Percentiles rank a stretch among this genome's conserved stretches.
These are phyloP conservation scores for Micrasema longulum DNA, from an alignment of 1,140 invertebrate species.

Conservation along the genomic window DNA sequence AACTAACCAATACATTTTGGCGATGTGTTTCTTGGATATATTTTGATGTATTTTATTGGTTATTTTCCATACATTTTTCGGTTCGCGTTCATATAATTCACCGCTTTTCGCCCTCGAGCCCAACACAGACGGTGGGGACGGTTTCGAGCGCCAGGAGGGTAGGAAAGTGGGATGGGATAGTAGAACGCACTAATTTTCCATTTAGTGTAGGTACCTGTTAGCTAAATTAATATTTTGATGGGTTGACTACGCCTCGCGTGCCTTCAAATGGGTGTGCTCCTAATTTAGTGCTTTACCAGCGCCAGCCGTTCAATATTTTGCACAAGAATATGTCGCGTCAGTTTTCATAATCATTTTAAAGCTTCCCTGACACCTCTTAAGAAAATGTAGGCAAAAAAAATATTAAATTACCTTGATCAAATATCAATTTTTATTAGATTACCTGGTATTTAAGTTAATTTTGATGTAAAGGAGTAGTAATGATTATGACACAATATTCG, in stretches of 20 bases:
- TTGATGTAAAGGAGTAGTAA: too few species aligned
- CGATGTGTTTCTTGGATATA: too few species aligned
- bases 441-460: too few species aligned
- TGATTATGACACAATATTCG: too few species aligned
- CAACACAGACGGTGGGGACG: not conserved
- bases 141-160: not conserved
- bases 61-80: slow-evolving; percentile 16
- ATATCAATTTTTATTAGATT: too few species aligned
- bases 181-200: slow-evolving; percentile 41
- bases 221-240: slow-evolving; percentile 48
- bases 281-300: slow-evolving; percentile 33
- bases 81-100: slow-evolving; percentile 20
- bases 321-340: too few species aligned
- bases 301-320: not conserved
- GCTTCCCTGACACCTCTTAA: too few species aligned
- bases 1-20: too few species aligned
- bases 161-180: slow-evolving; percentile 1
- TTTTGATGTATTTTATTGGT: not conserved
- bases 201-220: slow-evolving; percentile 43
- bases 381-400: too few species aligned
- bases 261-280: slow-evolving; percentile 38
- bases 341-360: too few species aligned
- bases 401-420: too few species aligned
- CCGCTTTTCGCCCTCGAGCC: not conserved
- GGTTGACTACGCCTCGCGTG: slow-evolving; percentile 29